These are phyloP conservation scores for Solenopsis fugax DNA, from an alignment of 1,140 invertebrate species.

Conservation along the genomic window DNA sequence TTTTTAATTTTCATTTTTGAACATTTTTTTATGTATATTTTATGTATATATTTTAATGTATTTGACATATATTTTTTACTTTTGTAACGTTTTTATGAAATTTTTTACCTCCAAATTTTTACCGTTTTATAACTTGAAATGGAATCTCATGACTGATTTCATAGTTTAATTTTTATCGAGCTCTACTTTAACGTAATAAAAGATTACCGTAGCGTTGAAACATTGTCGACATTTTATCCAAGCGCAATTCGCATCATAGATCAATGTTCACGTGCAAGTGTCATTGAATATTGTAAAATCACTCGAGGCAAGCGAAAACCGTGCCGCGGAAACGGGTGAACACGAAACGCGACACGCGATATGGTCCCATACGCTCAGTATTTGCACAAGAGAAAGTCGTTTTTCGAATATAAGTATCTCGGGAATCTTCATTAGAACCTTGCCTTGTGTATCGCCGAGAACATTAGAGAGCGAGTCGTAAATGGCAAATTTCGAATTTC, in stretches of 20 bases:
- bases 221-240: constrained; percentile 1
- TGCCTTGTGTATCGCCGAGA: neutral
- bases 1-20: neutral
- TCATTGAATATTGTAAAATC: constrained; percentile 18
- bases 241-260: neutral
- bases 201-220: constrained; percentile 8
- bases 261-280: neutral
- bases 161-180: neutral
- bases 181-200: constrained; percentile 15
- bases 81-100: neutral
- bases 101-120: constrained; percentile 3
- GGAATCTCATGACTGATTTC: neutral
- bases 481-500: constrained; percentile 23
- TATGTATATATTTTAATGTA: neutral
- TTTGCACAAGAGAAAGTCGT: constrained; percentile 69
- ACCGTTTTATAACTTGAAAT: neutral
- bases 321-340: neutral
- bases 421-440: constrained; percentile 32
- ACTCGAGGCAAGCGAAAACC: constrained; percentile 14
- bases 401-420: constrained; percentile 51
- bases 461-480: constrained; percentile 49
- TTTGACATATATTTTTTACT: neutral
- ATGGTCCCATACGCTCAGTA: constrained; percentile 28
- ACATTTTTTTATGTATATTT: neutral
- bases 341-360: constrained; percentile 18